Conservation (phyloP, 2,113 vertebrate genomes). For the Acrocephalus kingi region DNA sequence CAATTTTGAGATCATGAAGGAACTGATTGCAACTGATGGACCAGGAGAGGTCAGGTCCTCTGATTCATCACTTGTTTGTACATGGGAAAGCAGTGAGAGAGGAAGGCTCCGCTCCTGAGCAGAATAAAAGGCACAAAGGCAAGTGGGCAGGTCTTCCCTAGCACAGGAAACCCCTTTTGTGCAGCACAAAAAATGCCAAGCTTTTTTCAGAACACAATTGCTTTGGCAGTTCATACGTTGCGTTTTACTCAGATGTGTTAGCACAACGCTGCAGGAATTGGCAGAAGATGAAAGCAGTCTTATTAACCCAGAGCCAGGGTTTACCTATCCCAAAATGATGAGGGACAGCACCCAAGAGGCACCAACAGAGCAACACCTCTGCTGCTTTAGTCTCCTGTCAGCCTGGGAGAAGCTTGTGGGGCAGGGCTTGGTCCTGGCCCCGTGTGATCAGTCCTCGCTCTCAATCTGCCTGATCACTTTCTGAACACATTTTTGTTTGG, state of each 20-base stretch:
- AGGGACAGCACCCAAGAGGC: background rate
- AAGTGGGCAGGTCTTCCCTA: background rate
- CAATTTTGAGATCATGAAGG: background rate
- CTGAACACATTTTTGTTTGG: background rate
- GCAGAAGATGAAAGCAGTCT: background rate
- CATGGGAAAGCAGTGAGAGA: background rate
- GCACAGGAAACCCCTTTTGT: conserved; percentile 21
- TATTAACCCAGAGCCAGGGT: background rate
- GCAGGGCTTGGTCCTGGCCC: background rate
- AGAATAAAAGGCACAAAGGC: background rate
- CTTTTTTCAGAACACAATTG: fast-evolving
- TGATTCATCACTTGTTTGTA: background rate
- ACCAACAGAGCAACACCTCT: background rate
- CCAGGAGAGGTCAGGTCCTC: background rate
- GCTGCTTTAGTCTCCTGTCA: background rate
- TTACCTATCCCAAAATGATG: background rate
- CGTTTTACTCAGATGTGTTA: background rate
- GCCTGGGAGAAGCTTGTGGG: background rate
- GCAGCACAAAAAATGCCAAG: fast-evolving
- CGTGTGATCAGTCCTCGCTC: background rate
- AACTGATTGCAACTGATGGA: background rate
- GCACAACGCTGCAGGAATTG: background rate
- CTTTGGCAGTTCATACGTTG: background rate
- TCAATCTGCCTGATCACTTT: background rate
- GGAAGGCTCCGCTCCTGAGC: background rate